A percentile compares a stretch with the other conserved stretches of the same genome.
Conservation (phyloP, 2,797 vertebrate species). For the Lithobates pipiens region DNA sequence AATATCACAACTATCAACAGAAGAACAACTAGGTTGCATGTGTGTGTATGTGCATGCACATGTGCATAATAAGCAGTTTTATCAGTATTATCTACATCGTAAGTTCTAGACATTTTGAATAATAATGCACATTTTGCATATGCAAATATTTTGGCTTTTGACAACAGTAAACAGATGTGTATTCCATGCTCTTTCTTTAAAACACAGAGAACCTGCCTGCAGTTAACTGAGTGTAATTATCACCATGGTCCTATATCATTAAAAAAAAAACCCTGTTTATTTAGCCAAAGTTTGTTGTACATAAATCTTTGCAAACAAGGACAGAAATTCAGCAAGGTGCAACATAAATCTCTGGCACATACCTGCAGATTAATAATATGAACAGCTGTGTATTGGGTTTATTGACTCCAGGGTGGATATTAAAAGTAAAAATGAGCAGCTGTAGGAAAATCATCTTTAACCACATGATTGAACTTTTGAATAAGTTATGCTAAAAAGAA, state of each 20-base stretch:
- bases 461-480: neutral
- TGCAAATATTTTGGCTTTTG: neutral
- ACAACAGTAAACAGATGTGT: neutral
- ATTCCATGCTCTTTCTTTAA: neutral
- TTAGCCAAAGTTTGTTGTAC: constrained; percentile 18
- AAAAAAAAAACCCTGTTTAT: constrained; percentile 22
- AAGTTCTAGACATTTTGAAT: too few species aligned
- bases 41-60: too few species aligned
- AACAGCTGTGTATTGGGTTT: constrained; percentile 15
- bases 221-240: constrained; percentile 18
- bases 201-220: neutral
- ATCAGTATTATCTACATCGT: too few species aligned
- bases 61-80: too few species aligned
- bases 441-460: neutral
- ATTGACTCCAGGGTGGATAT: constrained; percentile 32
- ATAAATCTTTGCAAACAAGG: constrained; percentile 45
- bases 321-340: constrained; percentile 10
- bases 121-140: neutral
- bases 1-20: too few species aligned
- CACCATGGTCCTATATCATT: constrained; percentile 15
- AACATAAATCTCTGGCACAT: constrained; percentile 28
- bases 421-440: constrained; percentile 13
- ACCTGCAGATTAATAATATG: constrained; percentile 42
- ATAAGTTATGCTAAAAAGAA: neutral
- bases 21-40: too few species aligned